Conservation (phyloP, 2,113 vertebrate species). For the Protomyctophum bolini region DNA sequence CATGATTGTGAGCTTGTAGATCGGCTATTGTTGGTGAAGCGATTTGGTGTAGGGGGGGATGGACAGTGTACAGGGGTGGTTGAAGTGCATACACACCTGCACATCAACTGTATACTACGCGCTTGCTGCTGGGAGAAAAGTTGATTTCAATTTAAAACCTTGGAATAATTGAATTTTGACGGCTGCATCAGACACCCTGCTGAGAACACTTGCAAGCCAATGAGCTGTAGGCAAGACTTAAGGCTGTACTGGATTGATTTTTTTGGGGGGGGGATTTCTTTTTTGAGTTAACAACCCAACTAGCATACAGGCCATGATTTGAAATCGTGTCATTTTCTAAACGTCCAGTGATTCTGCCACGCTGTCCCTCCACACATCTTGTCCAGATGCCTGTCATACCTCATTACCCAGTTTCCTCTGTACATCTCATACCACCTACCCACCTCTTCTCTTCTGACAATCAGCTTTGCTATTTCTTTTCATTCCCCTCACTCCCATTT, state of each 20-base stretch:
- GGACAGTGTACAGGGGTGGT: not conserved
- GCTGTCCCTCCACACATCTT: too few species aligned
- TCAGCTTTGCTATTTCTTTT: constrained; percentile 41
- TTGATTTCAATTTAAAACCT: not conserved
- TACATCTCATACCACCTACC: not conserved
- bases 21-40: too few species aligned
- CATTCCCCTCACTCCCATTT: constrained; percentile 39
- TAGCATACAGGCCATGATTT: too few species aligned
- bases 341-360: too few species aligned
- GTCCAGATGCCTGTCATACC: too few species aligned
- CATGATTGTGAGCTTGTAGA: too few species aligned
- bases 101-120: constrained; percentile 7
- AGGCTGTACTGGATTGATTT: constrained; percentile 8
- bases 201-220: not conserved
- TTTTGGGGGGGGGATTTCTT: not conserved
- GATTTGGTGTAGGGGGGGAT: too few species aligned
- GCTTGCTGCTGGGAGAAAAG: not conserved
- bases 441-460: constrained; percentile 11
- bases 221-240: not conserved
- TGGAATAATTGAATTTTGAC: not conserved
- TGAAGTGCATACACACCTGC: constrained; percentile 4
- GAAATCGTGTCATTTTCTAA: too few species aligned
- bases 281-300: not conserved
- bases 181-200: not conserved
- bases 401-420: too few species aligned